These are phyloP conservation scores for Hippocampus barbouri DNA, from an alignment of 2,113 vertebrate species.

Conservation along the genomic window DNA sequence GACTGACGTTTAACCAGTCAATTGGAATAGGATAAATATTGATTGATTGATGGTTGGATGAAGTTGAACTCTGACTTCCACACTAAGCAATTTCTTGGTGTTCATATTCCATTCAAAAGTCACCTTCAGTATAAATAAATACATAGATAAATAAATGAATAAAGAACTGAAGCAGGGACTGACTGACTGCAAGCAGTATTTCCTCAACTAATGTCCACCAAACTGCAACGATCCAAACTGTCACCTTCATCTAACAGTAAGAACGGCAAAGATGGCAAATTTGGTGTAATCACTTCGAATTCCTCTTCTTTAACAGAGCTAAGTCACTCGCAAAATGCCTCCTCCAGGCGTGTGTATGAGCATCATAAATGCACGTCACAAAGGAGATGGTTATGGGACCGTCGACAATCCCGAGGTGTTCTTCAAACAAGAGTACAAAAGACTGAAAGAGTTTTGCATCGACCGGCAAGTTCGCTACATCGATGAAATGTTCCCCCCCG, in stretches of 20 bases:
- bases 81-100: not conserved
- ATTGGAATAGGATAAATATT: no score
- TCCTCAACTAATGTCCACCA: no score
- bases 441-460: conserved; percentile 42
- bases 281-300: not conserved
- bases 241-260: not conserved
- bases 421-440: conserved; percentile 49
- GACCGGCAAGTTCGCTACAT: conserved; percentile 31
- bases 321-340: conserved; percentile 35
- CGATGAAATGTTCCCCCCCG: conserved; percentile 66
- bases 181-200: not conserved
- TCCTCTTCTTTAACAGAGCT: not conserved
- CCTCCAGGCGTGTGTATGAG: conserved; percentile 54
- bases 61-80: not conserved
- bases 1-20: no score
- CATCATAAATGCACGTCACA: conserved; percentile 44
- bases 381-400: conserved; percentile 35
- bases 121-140: no score
- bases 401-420: conserved; percentile 40
- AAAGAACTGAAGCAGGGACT: not conserved
- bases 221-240: not conserved
- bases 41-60: no score
- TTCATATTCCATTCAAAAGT: not conserved
- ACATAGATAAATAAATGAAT: no score
- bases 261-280: not conserved